phyloP scores from a whole-genome alignment of 2,113 vertebrate species.

The Terrapene triunguis region DNA sequence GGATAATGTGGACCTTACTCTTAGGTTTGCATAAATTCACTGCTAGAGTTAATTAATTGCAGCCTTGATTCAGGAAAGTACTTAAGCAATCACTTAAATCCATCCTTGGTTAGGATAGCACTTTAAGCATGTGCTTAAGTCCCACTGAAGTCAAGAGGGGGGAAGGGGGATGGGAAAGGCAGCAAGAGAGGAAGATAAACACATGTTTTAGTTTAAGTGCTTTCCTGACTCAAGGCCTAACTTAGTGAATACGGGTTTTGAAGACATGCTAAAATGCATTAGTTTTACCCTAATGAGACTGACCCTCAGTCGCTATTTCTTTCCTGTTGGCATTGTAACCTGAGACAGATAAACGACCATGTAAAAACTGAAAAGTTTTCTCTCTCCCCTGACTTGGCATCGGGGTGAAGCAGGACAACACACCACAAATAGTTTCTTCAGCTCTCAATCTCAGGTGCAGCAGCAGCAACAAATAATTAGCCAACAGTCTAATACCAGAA shows the following conservation, averaged over 20 bases:
- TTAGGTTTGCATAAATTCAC: neutral
- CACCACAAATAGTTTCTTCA: neutral
- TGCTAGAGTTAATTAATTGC: neutral
- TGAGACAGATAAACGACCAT: constrained; percentile 10
- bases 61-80: neutral
- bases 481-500: neutral
- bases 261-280: neutral
- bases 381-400: constrained; percentile 28
- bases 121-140: neutral
- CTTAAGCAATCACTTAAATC: neutral
- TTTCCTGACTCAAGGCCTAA: neutral
- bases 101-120: neutral
- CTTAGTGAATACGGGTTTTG: neutral
- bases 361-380: constrained; percentile 33
- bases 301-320: neutral
- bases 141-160: neutral
- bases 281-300: neutral
- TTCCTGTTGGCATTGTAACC: neutral
- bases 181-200: neutral
- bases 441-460: neutral
- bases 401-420: neutral
- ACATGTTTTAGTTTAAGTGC: neutral
- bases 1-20: neutral
- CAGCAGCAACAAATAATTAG: neutral
- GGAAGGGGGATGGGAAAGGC: too few relatives aligned